These are phyloP conservation scores for Scaptomyza graminum DNA, from an alignment of 1,140 invertebrate genomes.

Conservation along the genomic window DNA sequence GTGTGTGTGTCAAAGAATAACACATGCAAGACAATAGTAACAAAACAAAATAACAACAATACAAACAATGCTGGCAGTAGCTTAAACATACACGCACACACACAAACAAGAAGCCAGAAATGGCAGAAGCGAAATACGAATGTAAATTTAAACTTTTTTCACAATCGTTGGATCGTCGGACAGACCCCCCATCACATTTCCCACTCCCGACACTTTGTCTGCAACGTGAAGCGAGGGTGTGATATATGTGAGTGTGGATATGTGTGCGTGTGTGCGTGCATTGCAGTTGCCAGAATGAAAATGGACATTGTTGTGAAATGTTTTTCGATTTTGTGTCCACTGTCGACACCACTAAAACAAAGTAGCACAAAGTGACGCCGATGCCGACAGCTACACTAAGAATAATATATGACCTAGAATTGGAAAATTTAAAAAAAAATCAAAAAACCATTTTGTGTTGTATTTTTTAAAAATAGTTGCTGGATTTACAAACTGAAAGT, in stretches of 20 bases:
- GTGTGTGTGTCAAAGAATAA: constrained; percentile 29
- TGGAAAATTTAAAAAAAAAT: background rate
- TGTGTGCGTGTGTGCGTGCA: constrained; percentile 21
- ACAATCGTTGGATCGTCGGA: constrained; percentile 49
- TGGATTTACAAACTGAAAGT: no score
- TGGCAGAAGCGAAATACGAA: constrained; percentile 61
- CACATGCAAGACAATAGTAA: constrained; percentile 34
- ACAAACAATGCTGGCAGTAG: constrained; percentile 26
- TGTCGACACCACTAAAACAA: constrained; percentile 75
- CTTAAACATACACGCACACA: constrained; percentile 23
- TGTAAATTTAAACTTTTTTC: constrained; percentile 78
- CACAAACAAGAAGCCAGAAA: constrained; percentile 32
- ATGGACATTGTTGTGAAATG: constrained; percentile 81
- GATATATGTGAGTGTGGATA: constrained; percentile 27
- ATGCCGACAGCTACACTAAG: constrained; percentile 19
- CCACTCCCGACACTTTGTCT: constrained; percentile 31
- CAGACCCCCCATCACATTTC: background rate
- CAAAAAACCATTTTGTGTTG: background rate
- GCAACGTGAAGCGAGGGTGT: constrained; percentile 49
- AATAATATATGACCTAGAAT: background rate
- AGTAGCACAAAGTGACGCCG: constrained; percentile 41
- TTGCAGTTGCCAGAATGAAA: constrained; percentile 67
- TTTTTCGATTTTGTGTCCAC: constrained; percentile 74
- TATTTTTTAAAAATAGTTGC: no score
- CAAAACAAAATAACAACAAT: constrained; percentile 30